These are phyloP conservation scores for Caenorhabditis sp. DNA, from an alignment of 2,888 invertebrate species.

Conservation along the genomic window DNA sequence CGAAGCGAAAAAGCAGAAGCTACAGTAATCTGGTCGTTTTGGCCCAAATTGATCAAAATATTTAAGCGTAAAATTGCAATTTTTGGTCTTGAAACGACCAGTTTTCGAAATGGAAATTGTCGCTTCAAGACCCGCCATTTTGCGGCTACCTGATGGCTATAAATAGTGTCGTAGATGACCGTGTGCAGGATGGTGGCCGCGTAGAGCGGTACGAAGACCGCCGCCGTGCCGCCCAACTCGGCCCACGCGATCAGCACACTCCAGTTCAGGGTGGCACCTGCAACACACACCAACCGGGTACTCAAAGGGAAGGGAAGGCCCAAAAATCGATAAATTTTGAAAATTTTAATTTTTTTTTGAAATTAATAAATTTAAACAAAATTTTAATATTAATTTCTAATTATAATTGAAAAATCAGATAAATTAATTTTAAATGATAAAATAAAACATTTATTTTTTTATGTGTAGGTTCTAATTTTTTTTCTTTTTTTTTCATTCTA, in stretches of 20 bases:
- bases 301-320: too few species aligned
- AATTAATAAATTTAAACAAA: not conserved
- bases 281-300: constrained; percentile 18
- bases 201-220: constrained; percentile 82
- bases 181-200: constrained; percentile 94
- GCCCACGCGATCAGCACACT: constrained; percentile 84
- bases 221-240: constrained; percentile 73
- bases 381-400: too few species aligned
- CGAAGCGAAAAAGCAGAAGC: too few species aligned
- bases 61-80: not conserved
- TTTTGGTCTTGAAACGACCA: too few species aligned
- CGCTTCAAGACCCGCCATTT: not conserved
- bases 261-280: constrained; percentile 84
- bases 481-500: not conserved
- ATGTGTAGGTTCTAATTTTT: too few species aligned
- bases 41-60: not conserved
- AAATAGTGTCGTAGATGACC: constrained; percentile 96
- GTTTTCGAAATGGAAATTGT: too few species aligned
- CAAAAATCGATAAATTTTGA: not conserved
- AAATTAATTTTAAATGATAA: not conserved
- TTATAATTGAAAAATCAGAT: too few species aligned
- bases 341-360: not conserved
- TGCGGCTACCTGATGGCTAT: constrained; percentile 92
- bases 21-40: constrained; percentile 9
- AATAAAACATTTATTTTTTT: not conserved